Evolutionary conservation across 2,888 invertebrate species (phyloP).

Genomic region (Anagyrus pseudococci): DNA sequence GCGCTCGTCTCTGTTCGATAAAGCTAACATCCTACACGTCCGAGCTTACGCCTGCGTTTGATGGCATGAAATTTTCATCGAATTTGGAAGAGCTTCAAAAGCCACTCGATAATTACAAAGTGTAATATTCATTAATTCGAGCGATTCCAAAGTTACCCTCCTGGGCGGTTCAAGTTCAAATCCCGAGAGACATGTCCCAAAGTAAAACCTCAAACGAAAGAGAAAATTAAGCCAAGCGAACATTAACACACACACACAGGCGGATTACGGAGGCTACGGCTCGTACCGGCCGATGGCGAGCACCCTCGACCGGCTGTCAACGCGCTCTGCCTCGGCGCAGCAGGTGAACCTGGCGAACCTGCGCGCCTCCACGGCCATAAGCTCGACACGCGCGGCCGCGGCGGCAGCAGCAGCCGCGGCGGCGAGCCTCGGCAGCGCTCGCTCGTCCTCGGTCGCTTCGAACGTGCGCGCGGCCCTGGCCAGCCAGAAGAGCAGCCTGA

Average conservation of each 20-base stretch:
- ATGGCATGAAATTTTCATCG: too few relatives aligned
- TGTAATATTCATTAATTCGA: too few relatives aligned
- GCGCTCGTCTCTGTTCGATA: too few relatives aligned
- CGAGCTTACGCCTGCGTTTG: too few relatives aligned
- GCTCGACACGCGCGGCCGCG: conserved; percentile 52
- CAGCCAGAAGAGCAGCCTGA: conserved; percentile 46
- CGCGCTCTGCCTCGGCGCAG: conserved; percentile 73
- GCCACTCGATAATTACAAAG: too few relatives aligned
- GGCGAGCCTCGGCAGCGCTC: conserved; percentile 42
- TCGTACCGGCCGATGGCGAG: conserved; percentile 74
- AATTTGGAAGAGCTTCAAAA: too few relatives aligned
- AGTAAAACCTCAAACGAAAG: too few relatives aligned
- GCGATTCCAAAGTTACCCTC: too few relatives aligned
- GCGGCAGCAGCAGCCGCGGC: conserved; percentile 36
- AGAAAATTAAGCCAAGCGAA: too few relatives aligned
- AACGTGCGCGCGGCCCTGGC: conserved; percentile 54
- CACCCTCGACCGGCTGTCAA: conserved; percentile 72
- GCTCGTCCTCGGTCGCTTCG: conserved; percentile 58
- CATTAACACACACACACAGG: too few relatives aligned
- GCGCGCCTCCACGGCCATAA: conserved; percentile 59
- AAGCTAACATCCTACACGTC: too few relatives aligned
- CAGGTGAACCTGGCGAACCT: conserved; percentile 60
- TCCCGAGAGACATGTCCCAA: neutral
- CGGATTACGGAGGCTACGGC: conserved; percentile 64
- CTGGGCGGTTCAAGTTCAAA: neutral